Evolutionary conservation across 2,888 invertebrate species (phyloP).

Genomic region (Phasia obesa): DNA sequence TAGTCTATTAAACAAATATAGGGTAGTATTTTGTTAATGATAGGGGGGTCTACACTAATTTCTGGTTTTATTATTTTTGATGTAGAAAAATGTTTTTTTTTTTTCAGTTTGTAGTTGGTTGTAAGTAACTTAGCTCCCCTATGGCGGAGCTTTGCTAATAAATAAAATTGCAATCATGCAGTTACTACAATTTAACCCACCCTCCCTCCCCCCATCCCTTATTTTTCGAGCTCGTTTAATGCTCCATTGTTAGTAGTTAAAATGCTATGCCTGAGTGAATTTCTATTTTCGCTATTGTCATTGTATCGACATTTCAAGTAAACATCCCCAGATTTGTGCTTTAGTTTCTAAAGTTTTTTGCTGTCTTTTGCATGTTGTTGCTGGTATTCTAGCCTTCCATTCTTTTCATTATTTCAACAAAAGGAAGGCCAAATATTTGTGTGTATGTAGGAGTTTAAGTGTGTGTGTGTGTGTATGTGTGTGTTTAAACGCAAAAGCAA

Average conservation of each 20-base stretch:
- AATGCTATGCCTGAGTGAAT: constrained; percentile 63
- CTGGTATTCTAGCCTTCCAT: constrained; percentile 8
- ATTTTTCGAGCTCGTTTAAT: not conserved
- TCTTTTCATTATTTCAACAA: constrained; percentile 19
- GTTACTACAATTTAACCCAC: constrained; percentile 19
- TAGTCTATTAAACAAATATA: constrained; percentile 22
- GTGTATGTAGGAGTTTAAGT: not conserved
- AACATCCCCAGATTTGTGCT: constrained; percentile 50
- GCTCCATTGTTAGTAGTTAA: constrained; percentile 61
- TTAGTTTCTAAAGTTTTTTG: constrained; percentile 3
- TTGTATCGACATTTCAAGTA: constrained; percentile 66
- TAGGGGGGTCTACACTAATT: constrained; percentile 72
- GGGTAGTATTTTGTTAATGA: constrained; percentile 75
- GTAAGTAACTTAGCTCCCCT: constrained; percentile 1
- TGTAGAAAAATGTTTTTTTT: not conserved
- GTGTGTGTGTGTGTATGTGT: constrained; percentile 6
- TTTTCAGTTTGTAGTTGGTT: not conserved
- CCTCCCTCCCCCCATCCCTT: not conserved
- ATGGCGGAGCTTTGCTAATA: constrained; percentile 17
- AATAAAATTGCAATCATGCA: constrained; percentile 48
- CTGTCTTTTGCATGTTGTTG: not conserved
- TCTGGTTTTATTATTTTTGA: constrained; percentile 13
- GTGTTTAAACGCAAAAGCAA: constrained; percentile 18
- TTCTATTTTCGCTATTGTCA: constrained; percentile 60
- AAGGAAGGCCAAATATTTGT: constrained; percentile 12